Conservation (phyloP, 2,113 vertebrate species). For the Carassius auratus region DNA sequence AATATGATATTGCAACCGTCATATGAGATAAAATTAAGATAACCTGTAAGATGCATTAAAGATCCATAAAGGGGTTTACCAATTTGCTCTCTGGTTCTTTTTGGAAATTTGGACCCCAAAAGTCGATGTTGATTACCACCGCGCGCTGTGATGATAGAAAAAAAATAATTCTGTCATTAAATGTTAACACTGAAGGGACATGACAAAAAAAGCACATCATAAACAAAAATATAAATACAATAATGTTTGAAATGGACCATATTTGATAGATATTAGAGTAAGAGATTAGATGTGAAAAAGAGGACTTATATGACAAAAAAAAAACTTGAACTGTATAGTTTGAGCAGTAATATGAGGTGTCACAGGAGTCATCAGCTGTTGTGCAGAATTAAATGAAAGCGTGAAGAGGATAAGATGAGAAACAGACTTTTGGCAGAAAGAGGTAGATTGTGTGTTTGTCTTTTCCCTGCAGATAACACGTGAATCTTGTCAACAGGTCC, state of each 20-base stretch:
- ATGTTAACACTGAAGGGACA: neutral
- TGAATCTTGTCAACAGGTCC: slow-evolving; percentile 66
- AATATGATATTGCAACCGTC: neutral
- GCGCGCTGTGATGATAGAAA: slow-evolving; percentile 67
- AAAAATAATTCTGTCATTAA: slow-evolving; percentile 7
- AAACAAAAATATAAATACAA: neutral
- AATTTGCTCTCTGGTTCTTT: slow-evolving; percentile 62
- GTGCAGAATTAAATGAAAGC: slow-evolving; percentile 23
- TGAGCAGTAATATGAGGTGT: neutral
- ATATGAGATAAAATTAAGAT: neutral
- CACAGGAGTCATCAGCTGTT: slow-evolving; percentile 15
- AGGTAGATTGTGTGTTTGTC: slow-evolving; percentile 41
- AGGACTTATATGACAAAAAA: neutral
- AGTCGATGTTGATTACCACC: slow-evolving; percentile 65
- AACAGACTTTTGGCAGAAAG: slow-evolving; percentile 48
- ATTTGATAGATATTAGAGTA: slow-evolving; percentile 7
- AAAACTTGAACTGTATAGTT: neutral
- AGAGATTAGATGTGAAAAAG: slow-evolving; percentile 9
- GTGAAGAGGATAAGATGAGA: slow-evolving; percentile 26
- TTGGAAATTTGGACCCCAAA: slow-evolving; percentile 62
- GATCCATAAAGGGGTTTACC: slow-evolving; percentile 66
- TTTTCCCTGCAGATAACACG: slow-evolving; percentile 55
- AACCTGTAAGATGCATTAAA: neutral
- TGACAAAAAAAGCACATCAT: slow-evolving; percentile 21
- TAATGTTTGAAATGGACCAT: neutral